These are phyloP conservation scores for Bombus confusus DNA, from an alignment of 1,140 invertebrate genomes.

Conservation along the genomic window DNA sequence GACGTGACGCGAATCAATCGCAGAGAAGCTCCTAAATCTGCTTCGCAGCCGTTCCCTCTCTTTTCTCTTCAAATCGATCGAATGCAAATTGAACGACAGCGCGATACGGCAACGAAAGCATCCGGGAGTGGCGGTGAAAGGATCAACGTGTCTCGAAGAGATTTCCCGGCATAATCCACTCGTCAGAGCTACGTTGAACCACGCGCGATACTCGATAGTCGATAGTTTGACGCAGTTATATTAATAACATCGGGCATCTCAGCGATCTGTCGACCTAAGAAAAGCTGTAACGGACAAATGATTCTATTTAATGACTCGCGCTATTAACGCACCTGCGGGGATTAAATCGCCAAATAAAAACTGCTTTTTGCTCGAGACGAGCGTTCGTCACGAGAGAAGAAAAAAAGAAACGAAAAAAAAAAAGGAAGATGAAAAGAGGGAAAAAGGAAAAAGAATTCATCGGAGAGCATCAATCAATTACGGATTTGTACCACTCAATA, in stretches of 20 bases:
- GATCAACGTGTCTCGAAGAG: constrained; percentile 34
- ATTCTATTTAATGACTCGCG: constrained; percentile 41
- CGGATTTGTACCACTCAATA: constrained; percentile 37
- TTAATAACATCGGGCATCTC: constrained; percentile 21
- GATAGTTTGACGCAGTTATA: constrained; percentile 36
- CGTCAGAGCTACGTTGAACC: neutral
- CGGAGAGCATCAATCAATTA: constrained; percentile 31
- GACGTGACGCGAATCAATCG: neutral
- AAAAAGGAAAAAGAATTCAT: neutral
- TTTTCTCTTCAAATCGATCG: neutral
- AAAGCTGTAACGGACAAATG: constrained; percentile 28
- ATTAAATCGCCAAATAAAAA: constrained; percentile 15
- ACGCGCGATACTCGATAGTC: constrained; percentile 17
- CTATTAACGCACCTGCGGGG: constrained; percentile 25
- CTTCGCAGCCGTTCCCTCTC: neutral
- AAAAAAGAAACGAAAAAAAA: neutral
- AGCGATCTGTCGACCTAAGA: neutral
- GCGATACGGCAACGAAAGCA: neutral
- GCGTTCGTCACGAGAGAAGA: neutral
- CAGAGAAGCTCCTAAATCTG: neutral
- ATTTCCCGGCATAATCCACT: constrained; percentile 25
- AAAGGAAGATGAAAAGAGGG: neutral
- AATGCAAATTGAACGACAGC: neutral
- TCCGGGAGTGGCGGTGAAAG: constrained; percentile 47
- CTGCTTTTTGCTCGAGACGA: neutral